Conservation (phyloP, 2,797 vertebrate species). For the Pseudomugil tenellus region DNA sequence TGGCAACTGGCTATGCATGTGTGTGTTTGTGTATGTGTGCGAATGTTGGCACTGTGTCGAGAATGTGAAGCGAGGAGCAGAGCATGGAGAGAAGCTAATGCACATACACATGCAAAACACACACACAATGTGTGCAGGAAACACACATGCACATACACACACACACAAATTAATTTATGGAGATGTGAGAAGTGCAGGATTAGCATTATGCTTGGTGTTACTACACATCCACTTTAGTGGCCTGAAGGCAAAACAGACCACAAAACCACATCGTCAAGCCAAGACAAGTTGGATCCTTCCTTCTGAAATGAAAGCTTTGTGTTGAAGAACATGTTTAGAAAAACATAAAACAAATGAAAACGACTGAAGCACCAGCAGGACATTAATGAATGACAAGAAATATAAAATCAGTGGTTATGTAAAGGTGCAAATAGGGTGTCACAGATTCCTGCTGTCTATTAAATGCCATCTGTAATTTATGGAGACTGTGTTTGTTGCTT, state of each 20-base stretch:
- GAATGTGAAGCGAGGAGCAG: slow-evolving; percentile 64
- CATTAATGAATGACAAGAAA: slow-evolving; percentile 18
- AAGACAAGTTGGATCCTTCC: slow-evolving; percentile 4
- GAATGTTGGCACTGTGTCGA: slow-evolving; percentile 70
- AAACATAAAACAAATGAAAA: not conserved
- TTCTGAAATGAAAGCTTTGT: slow-evolving; percentile 17
- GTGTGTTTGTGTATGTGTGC: slow-evolving; percentile 56
- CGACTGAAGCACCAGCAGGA: not conserved
- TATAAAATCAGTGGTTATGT: slow-evolving; percentile 17
- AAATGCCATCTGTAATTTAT: slow-evolving; percentile 37
- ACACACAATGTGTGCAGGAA: slow-evolving; percentile 16
- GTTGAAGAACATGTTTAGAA: not conserved
- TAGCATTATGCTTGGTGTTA: slow-evolving; percentile 60
- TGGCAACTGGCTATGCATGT: slow-evolving; percentile 78
- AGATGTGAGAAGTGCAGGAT: slow-evolving; percentile 72
- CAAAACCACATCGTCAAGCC: slow-evolving; percentile 32
- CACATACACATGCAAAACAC: slow-evolving; percentile 41
- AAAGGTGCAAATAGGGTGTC: slow-evolving; percentile 15
- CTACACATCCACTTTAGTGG: slow-evolving; percentile 58
- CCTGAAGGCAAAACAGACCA: slow-evolving; percentile 52
- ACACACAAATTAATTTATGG: slow-evolving; percentile 67
- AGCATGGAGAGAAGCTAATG: slow-evolving; percentile 58
- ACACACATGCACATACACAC: slow-evolving; percentile 38
- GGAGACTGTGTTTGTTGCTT: slow-evolving; percentile 26
- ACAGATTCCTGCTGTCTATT: slow-evolving; percentile 32